A percentile compares a stretch with the other conserved stretches of the same genome.
phyloP scores from a whole-genome alignment of 2,797 vertebrate species.

The Lithobates pipiens region DNA sequence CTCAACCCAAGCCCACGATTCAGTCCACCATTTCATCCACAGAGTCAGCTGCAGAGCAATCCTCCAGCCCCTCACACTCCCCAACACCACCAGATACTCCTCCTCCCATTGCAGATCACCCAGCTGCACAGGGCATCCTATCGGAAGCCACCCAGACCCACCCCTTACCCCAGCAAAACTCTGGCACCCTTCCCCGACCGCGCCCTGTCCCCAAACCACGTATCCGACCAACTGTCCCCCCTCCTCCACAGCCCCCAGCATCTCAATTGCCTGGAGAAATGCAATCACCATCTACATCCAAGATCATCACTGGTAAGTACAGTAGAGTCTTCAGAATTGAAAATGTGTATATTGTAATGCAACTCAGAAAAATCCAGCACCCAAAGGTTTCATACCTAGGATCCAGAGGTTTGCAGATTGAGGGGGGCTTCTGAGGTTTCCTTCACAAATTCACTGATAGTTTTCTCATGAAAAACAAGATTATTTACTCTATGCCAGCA shows the following conservation, averaged over 20 bases:
- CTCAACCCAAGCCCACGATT: constrained; percentile 65
- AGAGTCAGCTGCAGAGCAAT: constrained; percentile 55
- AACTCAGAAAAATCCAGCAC: no score
- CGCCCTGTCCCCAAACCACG: constrained; percentile 92
- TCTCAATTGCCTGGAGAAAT: constrained; percentile 65
- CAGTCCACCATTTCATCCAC: constrained; percentile 58
- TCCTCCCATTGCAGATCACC: constrained; percentile 73
- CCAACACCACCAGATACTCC: constrained; percentile 90
- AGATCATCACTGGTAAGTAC: constrained; percentile 87
- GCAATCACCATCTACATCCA: constrained; percentile 78
- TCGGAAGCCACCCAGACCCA: constrained; percentile 66
- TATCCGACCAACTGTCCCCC: constrained; percentile 89
- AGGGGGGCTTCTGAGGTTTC: no score
- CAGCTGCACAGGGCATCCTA: constrained; percentile 28
- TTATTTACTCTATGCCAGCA: no score
- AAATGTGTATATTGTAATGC: no score
- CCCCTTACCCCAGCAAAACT: constrained; percentile 70
- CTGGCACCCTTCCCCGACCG: constrained; percentile 84
- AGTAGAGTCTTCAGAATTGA: neutral
- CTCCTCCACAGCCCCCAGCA: constrained; percentile 86
- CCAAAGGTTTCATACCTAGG: no score
- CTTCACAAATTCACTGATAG: no score
- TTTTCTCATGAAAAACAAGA: no score
- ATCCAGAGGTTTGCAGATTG: no score
- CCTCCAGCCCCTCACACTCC: constrained; percentile 81